Percentiles rank a stretch among this genome's conserved stretches.
phyloP scores from a whole-genome alignment of 1,140 invertebrate genomes.

The Anastatus disparis region DNA sequence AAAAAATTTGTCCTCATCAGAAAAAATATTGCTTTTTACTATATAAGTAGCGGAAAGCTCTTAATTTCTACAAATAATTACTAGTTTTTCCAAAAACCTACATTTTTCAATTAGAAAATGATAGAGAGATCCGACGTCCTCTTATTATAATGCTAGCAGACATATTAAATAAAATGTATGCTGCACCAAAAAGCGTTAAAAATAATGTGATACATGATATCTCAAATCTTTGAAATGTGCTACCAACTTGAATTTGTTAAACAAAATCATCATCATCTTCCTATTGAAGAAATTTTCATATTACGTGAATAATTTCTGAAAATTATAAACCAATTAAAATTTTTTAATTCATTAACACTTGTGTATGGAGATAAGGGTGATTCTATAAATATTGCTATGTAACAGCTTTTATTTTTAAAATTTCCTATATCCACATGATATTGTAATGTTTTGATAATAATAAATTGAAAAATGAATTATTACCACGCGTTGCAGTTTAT shows the following conservation, averaged over 20 bases:
- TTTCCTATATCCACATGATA: constrained; percentile 51
- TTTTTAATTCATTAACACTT: constrained; percentile 70
- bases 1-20: too few species aligned
- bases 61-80: too few species aligned
- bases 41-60: too few species aligned
- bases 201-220: constrained; percentile 49
- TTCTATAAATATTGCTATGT: constrained; percentile 60
- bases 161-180: constrained; percentile 45
- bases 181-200: constrained; percentile 44
- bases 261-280: constrained; percentile 44
- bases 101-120: too few species aligned
- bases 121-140: too few species aligned
- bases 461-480: too few species aligned
- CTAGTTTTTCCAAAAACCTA: too few species aligned
- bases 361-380: constrained; percentile 68
- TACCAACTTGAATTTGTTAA: constrained; percentile 59
- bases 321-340: constrained; percentile 65
- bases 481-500: too few species aligned
- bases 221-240: constrained; percentile 34
- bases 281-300: constrained; percentile 45
- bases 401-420: constrained; percentile 56
- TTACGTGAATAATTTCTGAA: too few species aligned
- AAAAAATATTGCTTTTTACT: too few species aligned
- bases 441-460: constrained; percentile 52
- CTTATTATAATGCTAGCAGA: too few species aligned